Base-by-base conservation (phyloP, 2,888 invertebrate genomes). In the Nemurella pictetii region DNA sequence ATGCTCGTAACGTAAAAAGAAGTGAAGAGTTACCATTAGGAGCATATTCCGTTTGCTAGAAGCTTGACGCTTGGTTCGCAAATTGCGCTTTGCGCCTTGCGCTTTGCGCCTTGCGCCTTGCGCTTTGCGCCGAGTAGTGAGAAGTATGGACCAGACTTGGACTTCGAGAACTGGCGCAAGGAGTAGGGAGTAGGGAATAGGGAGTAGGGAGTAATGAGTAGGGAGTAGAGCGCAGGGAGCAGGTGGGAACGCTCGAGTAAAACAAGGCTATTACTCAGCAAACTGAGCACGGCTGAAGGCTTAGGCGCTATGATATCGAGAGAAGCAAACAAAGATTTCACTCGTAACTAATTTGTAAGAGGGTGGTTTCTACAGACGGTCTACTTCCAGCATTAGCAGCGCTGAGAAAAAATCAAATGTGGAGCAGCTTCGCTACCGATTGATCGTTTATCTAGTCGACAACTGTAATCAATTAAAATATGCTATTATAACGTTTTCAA, bases 291-390 rank as follows among this genome's bases (percentile, higher is more conserved):
- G 55, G 55, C 20, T 55, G 20, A 20, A 55, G 55, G 55, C 55
- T 55, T 55, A 55, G 15, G 55, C 55, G 55, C 55, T 55, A 55
- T 55, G 15, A 55, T 20, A 55, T 55, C 55, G 55, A 7, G 55
- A 55, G 55, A 55, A 75, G 75, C 29, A 75, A 75, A 75, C 75
- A 27, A 75, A 75, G 75, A 78, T 78, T 78, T 78, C 78, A 29
- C 78, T 30, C 78, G 78, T 78, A 78, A 78, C 78, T 78, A 78
- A 78, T 78, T n/a, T 78, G 78, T 30, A 78, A 5, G n/a, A 29
- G 78, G 29, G 30, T 30, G 78, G 78, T 27, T 35, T 36, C 81
- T 55, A 55, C 15, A 55, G 55, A 20, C 9, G n/a, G n/a, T n/a
- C n/a, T n/a, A 2, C 9, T 55, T 55, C 55, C 12, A 55, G 55